phyloP scores from a whole-genome alignment of 2,888 invertebrate genomes.

The Torymus tubicola region DNA sequence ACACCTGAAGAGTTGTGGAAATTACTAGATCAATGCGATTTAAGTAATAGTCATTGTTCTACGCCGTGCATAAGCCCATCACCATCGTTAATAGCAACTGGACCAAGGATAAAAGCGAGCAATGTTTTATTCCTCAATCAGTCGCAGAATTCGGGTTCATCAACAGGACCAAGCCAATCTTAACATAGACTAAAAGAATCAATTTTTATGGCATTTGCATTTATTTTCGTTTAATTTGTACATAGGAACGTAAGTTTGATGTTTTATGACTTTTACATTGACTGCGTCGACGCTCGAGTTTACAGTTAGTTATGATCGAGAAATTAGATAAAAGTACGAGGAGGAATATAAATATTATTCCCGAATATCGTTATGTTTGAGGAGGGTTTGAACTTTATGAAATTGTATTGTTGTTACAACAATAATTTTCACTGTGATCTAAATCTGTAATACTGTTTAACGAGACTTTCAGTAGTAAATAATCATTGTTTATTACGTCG shows the following conservation, averaged over 20 bases:
- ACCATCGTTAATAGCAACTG: conserved; percentile 78
- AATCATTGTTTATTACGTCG: conserved; percentile 43
- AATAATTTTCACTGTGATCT: conserved; percentile 63
- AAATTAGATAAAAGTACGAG: conserved; percentile 29
- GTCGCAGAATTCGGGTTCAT: conserved; percentile 70
- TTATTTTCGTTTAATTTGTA: conserved; percentile 55
- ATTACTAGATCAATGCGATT: conserved; percentile 94
- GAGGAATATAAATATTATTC: conserved; percentile 38
- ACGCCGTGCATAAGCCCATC: conserved; percentile 89
- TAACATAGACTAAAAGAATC: conserved; percentile 57
- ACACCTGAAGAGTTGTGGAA: conserved; percentile 93
- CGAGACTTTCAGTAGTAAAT: conserved; percentile 41
- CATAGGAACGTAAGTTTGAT: conserved; percentile 54
- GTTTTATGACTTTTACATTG: conserved; percentile 44
- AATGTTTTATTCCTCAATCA: conserved; percentile 83
- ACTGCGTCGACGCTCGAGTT: conserved; percentile 33
- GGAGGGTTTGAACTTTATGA: conserved; percentile 51
- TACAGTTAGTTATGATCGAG: conserved; percentile 33
- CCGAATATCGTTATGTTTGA: conserved; percentile 54
- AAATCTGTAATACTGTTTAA: conserved; percentile 60
- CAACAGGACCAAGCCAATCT: conserved; percentile 66
- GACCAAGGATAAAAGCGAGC: conserved; percentile 78
- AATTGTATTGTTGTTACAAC: conserved; percentile 61
- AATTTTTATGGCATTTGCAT: conserved; percentile 47
- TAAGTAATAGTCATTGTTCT: conserved; percentile 87